Evolutionary conservation across 2,113 vertebrate species (phyloP), one percentile per base, ranked within the genome.

Genomic region (Beaufortia kweichowensis): DNA sequence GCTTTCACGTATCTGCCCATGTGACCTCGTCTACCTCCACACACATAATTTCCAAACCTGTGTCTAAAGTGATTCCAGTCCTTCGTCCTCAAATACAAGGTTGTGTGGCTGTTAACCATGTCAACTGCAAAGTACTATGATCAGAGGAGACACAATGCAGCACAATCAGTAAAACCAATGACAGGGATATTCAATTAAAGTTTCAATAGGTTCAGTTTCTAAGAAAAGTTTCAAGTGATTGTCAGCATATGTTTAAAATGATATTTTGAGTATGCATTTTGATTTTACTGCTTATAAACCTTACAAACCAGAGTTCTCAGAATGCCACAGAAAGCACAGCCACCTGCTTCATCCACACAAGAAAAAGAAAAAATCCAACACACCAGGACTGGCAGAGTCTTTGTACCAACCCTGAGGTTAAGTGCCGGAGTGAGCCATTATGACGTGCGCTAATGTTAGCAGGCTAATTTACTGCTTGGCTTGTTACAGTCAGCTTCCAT

Each of bases 381-480:
- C 12, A 53, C 56, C 53, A 59, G 68, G 31, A 39, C 12, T 33
- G 50, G 41, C 26, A 23, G 26, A 9, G 23, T 17, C 31, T 69
- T 53, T 39, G 21, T 74, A 50, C 53, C 63, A 81, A 64, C 73
- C 63, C 43, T 23, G 77, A 74, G 83, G 83, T 81, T 74, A 79
- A 79, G 79, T 46, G 67, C 61, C 79, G 53, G 43, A 56, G 14
- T 63, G 68, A 69, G 70, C 68, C 77, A 70, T 73, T 79, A 81
- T 77, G 72, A 75, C 21, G 39, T 28, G 46, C 31, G 50, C 48
- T 56, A 81, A 84, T 69, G 77, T 73, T 82, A 77, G 77, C 39
- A 31, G 76, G 79, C 73, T 84, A 82, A 82, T 84, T 81, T 84
- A 81, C 83, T 79, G 82, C 79, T 81, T 79, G 79, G 82, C 48